Evolutionary conservation across 2,888 invertebrate genomes (phyloP).

Genomic region (Plagiodera versicolora): DNA sequence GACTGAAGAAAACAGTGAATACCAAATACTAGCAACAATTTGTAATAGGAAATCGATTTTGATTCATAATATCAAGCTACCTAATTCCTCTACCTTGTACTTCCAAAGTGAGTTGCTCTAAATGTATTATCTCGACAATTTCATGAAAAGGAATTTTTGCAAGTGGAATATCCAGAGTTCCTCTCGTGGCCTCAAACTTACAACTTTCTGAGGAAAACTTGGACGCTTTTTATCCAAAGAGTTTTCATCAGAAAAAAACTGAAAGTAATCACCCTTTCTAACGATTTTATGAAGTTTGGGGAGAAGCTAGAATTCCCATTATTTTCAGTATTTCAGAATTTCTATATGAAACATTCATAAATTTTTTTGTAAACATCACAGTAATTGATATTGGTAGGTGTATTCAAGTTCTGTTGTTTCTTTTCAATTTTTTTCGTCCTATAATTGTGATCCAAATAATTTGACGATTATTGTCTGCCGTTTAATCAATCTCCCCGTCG

Average conservation of each 20-base stretch:
- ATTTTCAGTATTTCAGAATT: neutral
- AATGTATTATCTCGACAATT: constrained; percentile 21
- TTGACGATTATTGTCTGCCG: too few species aligned
- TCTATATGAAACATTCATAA: neutral
- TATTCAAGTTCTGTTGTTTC: too few species aligned
- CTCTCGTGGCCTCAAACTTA: constrained; percentile 20
- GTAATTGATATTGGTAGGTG: too few species aligned
- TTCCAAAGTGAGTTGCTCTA: constrained; percentile 18
- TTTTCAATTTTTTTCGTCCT: too few species aligned
- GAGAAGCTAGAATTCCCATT: neutral
- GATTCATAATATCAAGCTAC: neutral
- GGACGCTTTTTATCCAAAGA: constrained; percentile 10
- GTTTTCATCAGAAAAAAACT: neutral
- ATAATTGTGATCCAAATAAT: too few species aligned
- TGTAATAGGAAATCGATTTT: too few species aligned
- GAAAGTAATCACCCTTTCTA: neutral
- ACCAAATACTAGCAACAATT: too few species aligned
- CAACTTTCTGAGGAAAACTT: constrained; percentile 17
- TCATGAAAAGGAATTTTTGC: constrained; percentile 14
- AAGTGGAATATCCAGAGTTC: constrained; percentile 19
- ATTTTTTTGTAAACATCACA: too few species aligned
- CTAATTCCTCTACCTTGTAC: neutral
- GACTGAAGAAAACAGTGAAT: too few species aligned
- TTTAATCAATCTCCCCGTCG: too few species aligned
- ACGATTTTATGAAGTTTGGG: neutral